Conservation (phyloP, 2,888 invertebrate species). For the Oasisia sp. region DNA sequence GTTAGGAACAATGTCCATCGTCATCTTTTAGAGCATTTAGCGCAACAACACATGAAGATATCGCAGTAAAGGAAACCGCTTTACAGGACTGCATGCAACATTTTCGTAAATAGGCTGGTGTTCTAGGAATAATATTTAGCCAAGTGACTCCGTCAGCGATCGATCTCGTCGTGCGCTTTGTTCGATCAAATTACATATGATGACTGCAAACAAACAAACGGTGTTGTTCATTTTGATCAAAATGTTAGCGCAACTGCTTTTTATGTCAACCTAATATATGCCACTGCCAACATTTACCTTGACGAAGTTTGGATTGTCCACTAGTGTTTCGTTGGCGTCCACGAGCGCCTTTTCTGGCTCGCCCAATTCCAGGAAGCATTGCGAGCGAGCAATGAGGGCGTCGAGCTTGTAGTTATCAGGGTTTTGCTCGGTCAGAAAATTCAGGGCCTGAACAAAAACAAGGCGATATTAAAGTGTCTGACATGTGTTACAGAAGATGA, state of each 20-base stretch:
- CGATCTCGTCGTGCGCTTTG: background rate
- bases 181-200: background rate
- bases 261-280: background rate
- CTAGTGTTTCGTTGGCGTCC: conserved; percentile 86
- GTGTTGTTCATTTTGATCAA: background rate
- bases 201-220: too few relatives aligned
- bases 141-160: background rate
- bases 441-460: conserved; percentile 71
- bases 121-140: background rate
- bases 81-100: background rate
- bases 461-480: conserved; percentile 21
- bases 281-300: conserved; percentile 45
- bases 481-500: background rate
- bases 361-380: conserved; percentile 86
- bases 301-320: conserved; percentile 58
- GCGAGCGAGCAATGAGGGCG: conserved; percentile 87
- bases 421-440: conserved; percentile 72
- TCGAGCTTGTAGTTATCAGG: conserved; percentile 78
- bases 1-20: background rate
- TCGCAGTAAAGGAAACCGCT: background rate
- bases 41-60: background rate
- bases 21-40: too few relatives aligned
- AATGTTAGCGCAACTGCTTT: background rate
- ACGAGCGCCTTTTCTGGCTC: conserved; percentile 83
- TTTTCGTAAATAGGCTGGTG: background rate